phyloP scores from a whole-genome alignment of 1,140 invertebrate species.

The Limonius californicus region DNA sequence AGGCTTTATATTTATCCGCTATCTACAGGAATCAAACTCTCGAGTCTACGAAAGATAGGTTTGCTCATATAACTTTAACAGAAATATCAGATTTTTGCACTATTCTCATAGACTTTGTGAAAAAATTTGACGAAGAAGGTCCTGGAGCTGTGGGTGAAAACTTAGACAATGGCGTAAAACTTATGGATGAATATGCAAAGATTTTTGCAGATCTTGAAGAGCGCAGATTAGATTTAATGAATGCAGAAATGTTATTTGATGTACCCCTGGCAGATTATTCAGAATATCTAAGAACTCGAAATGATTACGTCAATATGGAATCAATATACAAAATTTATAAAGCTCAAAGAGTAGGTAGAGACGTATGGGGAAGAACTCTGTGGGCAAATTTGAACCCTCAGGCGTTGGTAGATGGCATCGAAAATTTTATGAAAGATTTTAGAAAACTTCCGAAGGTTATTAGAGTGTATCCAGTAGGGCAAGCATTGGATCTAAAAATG shows the following conservation, averaged over 20 bases:
- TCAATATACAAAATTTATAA: conserved; percentile 75
- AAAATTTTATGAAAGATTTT: conserved; percentile 76
- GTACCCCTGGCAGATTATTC: conserved; percentile 78
- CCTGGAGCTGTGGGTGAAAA: conserved; percentile 73
- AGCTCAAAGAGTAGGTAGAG: conserved; percentile 69
- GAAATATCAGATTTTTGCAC: conserved; percentile 70
- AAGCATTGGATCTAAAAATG: conserved; percentile 74
- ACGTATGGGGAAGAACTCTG: conserved; percentile 78
- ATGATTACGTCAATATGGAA: conserved; percentile 70
- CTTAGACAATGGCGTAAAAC: conserved; percentile 65
- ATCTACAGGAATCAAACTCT: conserved; percentile 64
- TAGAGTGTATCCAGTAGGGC: conserved; percentile 57
- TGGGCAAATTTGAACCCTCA: conserved; percentile 85
- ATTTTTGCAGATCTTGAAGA: conserved; percentile 64
- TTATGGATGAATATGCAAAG: conserved; percentile 68
- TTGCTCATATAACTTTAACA: conserved; percentile 68
- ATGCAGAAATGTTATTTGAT: conserved; percentile 83
- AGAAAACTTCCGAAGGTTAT: conserved; percentile 58
- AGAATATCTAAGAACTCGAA: conserved; percentile 64
- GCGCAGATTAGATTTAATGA: conserved; percentile 64
- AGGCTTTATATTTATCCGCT: conserved; percentile 61
- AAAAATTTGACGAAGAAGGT: conserved; percentile 68
- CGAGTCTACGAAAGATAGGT: conserved; percentile 71
- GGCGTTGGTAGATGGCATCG: conserved; percentile 79
- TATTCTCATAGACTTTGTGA: conserved; percentile 63